Evolutionary conservation across 2,113 vertebrate species (phyloP), one percentile per base, ranked within the genome.

Genomic region (Heterotis niloticus): DNA sequence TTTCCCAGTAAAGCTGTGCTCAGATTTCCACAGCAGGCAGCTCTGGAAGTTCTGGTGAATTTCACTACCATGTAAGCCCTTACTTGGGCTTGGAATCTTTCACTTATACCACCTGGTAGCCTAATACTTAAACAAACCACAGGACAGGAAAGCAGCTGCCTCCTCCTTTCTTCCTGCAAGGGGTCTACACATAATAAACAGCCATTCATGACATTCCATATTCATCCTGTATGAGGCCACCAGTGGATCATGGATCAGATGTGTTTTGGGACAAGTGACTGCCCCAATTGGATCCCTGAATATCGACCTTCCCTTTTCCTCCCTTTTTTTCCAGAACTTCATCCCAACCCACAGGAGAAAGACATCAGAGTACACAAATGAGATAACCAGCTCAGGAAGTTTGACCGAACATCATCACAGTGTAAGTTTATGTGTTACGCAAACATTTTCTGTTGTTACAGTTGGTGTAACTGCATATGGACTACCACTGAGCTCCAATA

Each of bases 281-380:
- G 54, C 1, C 12, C 71, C 54, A 54, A 26, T 26, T 17, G 17
- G 11, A 64, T 18, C n/a, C 56, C 74, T 34, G 14, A 5, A 24
- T 1, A 29, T 18, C 29, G 20, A 60, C 64, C 20, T 68, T 13
- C 26, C 26, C 52, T 17, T 29, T 26, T 75, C 51, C 0, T 76
- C 56, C 82, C 52, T 65, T 14, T 60, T 68, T 26, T 68, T 26
- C 0, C 85, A 92, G 88, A 89, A 54, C 1, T 89, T 88, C 56
- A 66, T 80, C 64, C 83, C 79, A 0, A 62, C 82, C 1, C 91
- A 90, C 81, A 83, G 85, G 79, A 88, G 90, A 78, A 90, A 88
- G 16, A 13, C 83, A 11, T 91, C 89, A 0, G 92, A 92, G 65
- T 23, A 54, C 29, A 44, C 67, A 77, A 81, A 77, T 0, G 84